Evolutionary conservation across 1,140 invertebrate species (phyloP), one percentile per base, ranked within the genome.

Genomic region (Tenebrio molitor): DNA sequence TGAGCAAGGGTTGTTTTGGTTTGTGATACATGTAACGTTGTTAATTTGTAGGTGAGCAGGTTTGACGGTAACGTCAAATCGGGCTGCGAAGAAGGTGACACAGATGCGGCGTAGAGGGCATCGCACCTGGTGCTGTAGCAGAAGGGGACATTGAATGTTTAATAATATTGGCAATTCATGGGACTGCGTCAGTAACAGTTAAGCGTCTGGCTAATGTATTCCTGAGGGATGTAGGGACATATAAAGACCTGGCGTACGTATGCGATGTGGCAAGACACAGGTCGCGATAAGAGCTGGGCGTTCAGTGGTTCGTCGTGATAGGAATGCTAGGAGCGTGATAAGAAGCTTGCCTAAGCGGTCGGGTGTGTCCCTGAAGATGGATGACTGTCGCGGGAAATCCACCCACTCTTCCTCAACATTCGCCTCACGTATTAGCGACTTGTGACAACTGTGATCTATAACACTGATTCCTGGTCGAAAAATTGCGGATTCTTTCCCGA

Each of bases 371-470:
- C 80, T 78, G 73, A 81, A 81, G 81, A 82, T 81, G 78, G 79
- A 82, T 82, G 73, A 75, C 80, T 81, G 81, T 81, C 81, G 77
- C 78, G 81, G 80, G 81, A 82, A 81, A 82, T 82, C 78, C 80
- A 81, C 79, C 79, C 75, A 79, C 76, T 73, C 71, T 75, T 74
- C 71, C 63, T 77, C 76, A 69, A 67, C 76, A 80, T 79, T 81
- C 81, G 69, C 72, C 69, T 74, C 81, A 82, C 81, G 81, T 82
- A 79, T 78, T 71, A 82, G 79, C 80, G 76, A 76, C 77, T 77
- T 80, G 80, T 82, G 81, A 82, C 81, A 82, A 81, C 81, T 81
- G 81, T 81, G 81, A 82, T 82, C 80, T 82, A 82, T 81, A 80
- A 81, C 80, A 80, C 75, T 81, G 80, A 81, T 82, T 82, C 76